Evolutionary conservation across 2,888 invertebrate genomes (phyloP), one percentile per base, ranked within the genome.

Genomic region (Seladonia tumulorum): DNA sequence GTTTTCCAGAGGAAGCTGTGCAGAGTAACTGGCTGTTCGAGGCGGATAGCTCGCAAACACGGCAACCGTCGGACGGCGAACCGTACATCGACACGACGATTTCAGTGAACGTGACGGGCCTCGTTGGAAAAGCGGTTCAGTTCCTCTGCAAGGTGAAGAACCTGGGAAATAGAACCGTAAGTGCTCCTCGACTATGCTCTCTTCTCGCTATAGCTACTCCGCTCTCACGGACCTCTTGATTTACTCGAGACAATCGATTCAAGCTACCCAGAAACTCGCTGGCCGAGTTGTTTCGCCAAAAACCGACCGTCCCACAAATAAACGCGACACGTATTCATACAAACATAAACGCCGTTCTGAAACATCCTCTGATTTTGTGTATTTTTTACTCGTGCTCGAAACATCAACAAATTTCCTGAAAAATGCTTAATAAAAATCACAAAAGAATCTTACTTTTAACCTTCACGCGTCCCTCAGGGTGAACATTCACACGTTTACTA

Each of bases 161-260:
- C 95, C 96, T 98, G 86, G 98, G 98, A 92, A 98, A 98, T 95
- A 96, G 98, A 95, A 98, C 98, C 94, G 98, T 98, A 95, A 97
- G 97, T 96, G 76, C 29, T 77, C 39, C 16, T 63, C 63, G 63
- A 63, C 63, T 63, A 14, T 53, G 18, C 35, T 35, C 45, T 14
- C 5, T 60, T 66, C 25, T 4, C 68, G 5, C 39, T 35, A n/a
- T 10, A 53, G 53, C 22, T 10, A 53, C 53, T 22, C 8, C 22
- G 10, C 53, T 53, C 53, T 53, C n/a, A 8, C 68, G 68, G 22
- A 42, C 42, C 68, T 42, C 22, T 68, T 35, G 68, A 35, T 39
- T 68, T n/a, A 39, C 18, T 68, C 68, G 39, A n/a, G 42, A 39
- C 68, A 68, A 68, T 68, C 39, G 39, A 39, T 39, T 68, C 68